A percentile compares a stretch with the other conserved stretches of the same genome.
These are phyloP conservation scores for Trichogramma evanescens DNA, from an alignment of 2,888 invertebrate genomes.

Conservation along the genomic window DNA sequence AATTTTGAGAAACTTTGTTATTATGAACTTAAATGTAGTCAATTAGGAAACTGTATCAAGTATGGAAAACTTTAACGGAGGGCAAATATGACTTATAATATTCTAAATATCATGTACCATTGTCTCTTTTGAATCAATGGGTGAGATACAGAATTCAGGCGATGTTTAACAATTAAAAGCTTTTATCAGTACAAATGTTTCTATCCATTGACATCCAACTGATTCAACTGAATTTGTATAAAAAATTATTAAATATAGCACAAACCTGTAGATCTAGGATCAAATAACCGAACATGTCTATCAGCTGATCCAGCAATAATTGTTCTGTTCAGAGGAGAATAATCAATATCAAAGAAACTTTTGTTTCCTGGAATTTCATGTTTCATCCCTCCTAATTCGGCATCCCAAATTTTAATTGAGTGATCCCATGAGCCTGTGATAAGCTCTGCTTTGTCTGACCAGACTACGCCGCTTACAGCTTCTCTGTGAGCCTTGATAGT, in stretches of 20 bases:
- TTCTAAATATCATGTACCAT: no score
- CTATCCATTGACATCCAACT: neutral
- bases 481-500: constrained; percentile 91
- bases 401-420: constrained; percentile 89
- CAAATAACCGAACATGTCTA: constrained; percentile 82
- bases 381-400: constrained; percentile 75
- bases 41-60: neutral
- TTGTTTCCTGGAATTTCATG: constrained; percentile 80
- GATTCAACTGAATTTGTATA: no score
- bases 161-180: neutral
- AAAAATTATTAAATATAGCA: neutral
- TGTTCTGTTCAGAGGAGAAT: constrained; percentile 67
- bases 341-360: constrained; percentile 80
- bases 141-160: no score
- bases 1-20: no score
- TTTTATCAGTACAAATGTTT: constrained; percentile 3
- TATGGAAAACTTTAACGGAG: neutral
- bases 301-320: constrained; percentile 87
- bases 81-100: neutral
- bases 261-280: constrained; percentile 77
- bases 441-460: constrained; percentile 73
- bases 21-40: no score
- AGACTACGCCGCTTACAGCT: constrained; percentile 75
- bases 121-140: no score
- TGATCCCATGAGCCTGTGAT: constrained; percentile 94